These are phyloP conservation scores for Leptinotarsa juncta DNA, from an alignment of 2,888 invertebrate species.

Conservation along the genomic window DNA sequence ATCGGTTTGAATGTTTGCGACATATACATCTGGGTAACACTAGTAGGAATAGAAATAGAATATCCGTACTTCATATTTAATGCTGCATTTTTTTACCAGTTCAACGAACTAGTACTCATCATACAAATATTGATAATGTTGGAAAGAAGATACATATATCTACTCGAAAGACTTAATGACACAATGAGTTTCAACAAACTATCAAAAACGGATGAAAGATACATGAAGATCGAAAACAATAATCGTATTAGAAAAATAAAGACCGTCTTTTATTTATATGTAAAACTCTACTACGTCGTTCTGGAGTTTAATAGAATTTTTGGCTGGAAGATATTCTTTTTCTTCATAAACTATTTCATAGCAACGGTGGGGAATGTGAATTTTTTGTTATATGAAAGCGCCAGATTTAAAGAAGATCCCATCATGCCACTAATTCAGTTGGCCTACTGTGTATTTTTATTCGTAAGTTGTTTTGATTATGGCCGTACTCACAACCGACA, in stretches of 20 bases:
- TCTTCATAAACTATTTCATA: background rate
- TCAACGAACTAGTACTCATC: constrained; percentile 4
- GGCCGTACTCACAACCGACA: too few relatives aligned
- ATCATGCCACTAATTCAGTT: background rate
- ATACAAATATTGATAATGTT: constrained; percentile 13
- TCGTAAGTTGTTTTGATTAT: background rate
- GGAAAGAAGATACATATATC: background rate
- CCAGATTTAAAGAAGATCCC: background rate
- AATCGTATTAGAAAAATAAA: background rate
- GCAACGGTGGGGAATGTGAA: constrained; percentile 2
- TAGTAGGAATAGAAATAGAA: background rate
- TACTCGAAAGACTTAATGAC: background rate
- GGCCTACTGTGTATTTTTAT: background rate
- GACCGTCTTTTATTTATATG: background rate
- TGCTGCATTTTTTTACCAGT: background rate
- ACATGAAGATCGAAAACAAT: background rate
- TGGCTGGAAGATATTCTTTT: constrained; percentile 16
- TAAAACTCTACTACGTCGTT: constrained; percentile 1
- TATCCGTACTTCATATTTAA: constrained; percentile 13
- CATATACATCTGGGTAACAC: constrained; percentile 1
- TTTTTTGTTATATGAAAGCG: background rate
- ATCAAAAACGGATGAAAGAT: too few relatives aligned
- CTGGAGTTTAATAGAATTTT: constrained; percentile 5
- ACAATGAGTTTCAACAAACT: background rate
- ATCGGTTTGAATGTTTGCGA: constrained; percentile 3